Evolutionary conservation across 1,140 invertebrate genomes (phyloP), one percentile per base, ranked within the genome.

Genomic region (Oncopodura yosiiana): DNA sequence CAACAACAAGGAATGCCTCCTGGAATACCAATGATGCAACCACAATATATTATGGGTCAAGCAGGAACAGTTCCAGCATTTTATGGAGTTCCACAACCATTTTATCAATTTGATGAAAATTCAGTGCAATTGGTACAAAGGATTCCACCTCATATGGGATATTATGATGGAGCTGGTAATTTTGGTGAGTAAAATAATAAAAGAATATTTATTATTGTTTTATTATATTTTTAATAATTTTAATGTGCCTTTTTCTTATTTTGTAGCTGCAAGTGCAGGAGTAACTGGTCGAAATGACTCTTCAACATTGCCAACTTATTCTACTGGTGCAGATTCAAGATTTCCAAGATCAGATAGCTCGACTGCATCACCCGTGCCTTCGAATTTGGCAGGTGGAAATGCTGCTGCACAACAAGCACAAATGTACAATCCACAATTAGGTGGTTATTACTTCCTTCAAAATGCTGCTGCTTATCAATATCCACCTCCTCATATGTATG

Each of bases 281-380:
- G 55, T 54, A 9, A 45, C 60, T 14, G 55, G 54, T 3, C 39
- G 61, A 58, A 63, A 43, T 53, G 62, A 63, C 36, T 58, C 51
- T 23, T 24, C 45, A 44, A 34, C 54, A 24, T 39, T 63, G 23
- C 49, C 51, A 34, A 49, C 48, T n/a, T 63, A 55, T 46, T 56
- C 61, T 27, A 43, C 44, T 38, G 62, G 43, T 24, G 39, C 54
- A 19, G 62, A 63, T 43, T 41, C 36, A 9, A 18, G 62, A 29
- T 64, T 61, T 34, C 43, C 56, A 24, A 38, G 62, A 9, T 58
- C 58, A 9, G 62, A 64, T 34, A 61, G 58, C 52, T 64, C 62
- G 16, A 60, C 58, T 27, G 62, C 58, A 26, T 61, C 58, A 24
- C 62, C 62, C 37, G 62, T 64, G 52, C 62, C 58, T 56, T 63